Conservation (phyloP, 2,888 invertebrate genomes). For the Athripsodes cinereus region DNA sequence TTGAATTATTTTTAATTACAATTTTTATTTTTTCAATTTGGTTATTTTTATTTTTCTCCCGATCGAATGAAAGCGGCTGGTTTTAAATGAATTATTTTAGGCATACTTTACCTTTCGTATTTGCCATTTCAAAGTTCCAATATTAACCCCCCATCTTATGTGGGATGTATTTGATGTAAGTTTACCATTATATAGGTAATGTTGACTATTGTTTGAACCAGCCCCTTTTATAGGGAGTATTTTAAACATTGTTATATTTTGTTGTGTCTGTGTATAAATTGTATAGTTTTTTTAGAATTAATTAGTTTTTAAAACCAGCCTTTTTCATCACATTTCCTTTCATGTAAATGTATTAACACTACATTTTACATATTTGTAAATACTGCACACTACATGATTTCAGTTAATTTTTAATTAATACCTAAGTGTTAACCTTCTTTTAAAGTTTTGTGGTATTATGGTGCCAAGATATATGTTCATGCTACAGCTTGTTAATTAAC, state of each 20-base stretch:
- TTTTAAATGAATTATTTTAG: neutral
- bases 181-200: too few relatives aligned
- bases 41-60: conserved; percentile 28
- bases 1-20: conserved; percentile 12
- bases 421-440: too few relatives aligned
- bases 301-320: conserved; percentile 13
- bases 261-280: neutral
- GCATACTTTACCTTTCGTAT: too few relatives aligned
- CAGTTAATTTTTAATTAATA: too few relatives aligned
- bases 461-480: too few relatives aligned
- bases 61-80: conserved; percentile 5
- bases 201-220: neutral
- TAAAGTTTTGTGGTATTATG: too few relatives aligned
- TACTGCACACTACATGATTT: too few relatives aligned
- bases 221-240: conserved; percentile 8
- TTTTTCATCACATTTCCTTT: conserved; percentile 2
- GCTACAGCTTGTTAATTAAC: too few relatives aligned
- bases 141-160: neutral
- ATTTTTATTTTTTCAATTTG: conserved; percentile 5
- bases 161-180: neutral
- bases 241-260: neutral
- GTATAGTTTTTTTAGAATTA: neutral
- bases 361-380: neutral
- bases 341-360: too few relatives aligned
- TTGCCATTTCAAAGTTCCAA: neutral